These are phyloP conservation scores for Epistrophella euchroma DNA, from an alignment of 2,888 invertebrate species.

Conservation along the genomic window DNA sequence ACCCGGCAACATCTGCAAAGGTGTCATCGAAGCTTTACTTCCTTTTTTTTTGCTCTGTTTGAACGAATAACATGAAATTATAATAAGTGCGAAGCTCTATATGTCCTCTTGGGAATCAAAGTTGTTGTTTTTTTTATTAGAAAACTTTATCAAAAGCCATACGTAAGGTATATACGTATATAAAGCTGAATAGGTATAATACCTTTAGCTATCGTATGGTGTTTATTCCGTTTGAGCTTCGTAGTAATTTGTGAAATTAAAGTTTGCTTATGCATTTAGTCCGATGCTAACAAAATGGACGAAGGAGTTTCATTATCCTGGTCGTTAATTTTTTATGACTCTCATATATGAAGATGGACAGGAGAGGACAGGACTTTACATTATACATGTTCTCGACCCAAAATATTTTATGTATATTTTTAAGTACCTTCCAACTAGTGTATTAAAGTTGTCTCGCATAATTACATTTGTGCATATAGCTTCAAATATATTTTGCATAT, in stretches of 20 bases:
- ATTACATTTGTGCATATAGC: background rate
- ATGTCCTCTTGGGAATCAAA: conserved; percentile 32
- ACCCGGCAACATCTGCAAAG: conserved; percentile 23
- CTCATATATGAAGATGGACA: conserved; percentile 8
- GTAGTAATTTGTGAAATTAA: conserved; percentile 29
- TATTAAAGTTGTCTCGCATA: background rate
- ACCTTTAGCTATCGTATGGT: background rate
- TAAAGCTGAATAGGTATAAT: background rate
- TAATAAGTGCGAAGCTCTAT: conserved; percentile 26
- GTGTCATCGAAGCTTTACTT: conserved; percentile 22
- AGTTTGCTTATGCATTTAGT: conserved; percentile 3
- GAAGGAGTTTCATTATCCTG: conserved; percentile 3
- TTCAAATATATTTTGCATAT: background rate
- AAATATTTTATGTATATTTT: conserved; percentile 20
- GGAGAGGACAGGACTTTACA: conserved; percentile 12
- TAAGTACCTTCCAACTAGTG: background rate
- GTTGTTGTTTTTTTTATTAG: conserved; percentile 29
- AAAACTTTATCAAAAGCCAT: conserved; percentile 19
- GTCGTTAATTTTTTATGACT: conserved; percentile 25
- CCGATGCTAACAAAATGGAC: conserved; percentile 7
- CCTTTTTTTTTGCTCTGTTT: background rate
- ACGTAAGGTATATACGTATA: background rate
- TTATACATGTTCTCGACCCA: background rate
- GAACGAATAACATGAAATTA: conserved; percentile 28
- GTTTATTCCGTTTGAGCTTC: background rate